Evolutionary conservation across 30 jellyfish, hydroid and myxozoan species (phyloP), one percentile per base, ranked within the genome.

Genomic region (Pseudorhiza aurosa): DNA sequence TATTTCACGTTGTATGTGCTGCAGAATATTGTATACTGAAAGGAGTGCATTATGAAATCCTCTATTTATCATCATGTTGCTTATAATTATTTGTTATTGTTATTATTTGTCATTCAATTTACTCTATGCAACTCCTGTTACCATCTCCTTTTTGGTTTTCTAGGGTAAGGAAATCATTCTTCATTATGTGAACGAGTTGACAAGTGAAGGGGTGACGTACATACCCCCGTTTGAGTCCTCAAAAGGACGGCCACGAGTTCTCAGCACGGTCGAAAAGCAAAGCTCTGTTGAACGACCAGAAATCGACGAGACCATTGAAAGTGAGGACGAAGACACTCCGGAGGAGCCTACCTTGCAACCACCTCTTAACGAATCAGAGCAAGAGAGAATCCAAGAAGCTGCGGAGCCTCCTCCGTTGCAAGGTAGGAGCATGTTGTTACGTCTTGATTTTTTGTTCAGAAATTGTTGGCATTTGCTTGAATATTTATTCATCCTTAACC

Each of bases 321-420:
- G 74, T 35, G 95, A 84, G 68, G 45, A 49, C 2, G 85, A 64
- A 51, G 81, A 47, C 51, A 63, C 68, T 21, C 70, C 77, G 29
- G 81, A 72, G 26, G 87, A 72, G 40, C 83, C 86, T 9, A 47
- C 86, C 2, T 22, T 64, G 4, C 70, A 47, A 64, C 85, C 74
- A 22, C 56, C 43, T n/a, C 83, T 37, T 18, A 42, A 40, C 8
- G 95, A 89, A 73, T 44, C 39, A 8, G 92, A 64, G 18, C 51
- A 49, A 24, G 96, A 72, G 15, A 70, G 83, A 37, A 73, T 81
- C 8, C 85, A 53, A 25, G 95, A 85, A 29, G 87, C 92, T 24
- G 87, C 72, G 9, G 97, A 93, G 85, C 99, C 99, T 50, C 99
- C 99, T 51, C 99, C 99, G 18, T 70, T 93, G 71, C 97, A 85